A percentile compares a stretch with the other conserved stretches of the same genome.
phyloP scores from a whole-genome alignment of 2,888 invertebrate genomes.

The Rhodophaea formosa region DNA sequence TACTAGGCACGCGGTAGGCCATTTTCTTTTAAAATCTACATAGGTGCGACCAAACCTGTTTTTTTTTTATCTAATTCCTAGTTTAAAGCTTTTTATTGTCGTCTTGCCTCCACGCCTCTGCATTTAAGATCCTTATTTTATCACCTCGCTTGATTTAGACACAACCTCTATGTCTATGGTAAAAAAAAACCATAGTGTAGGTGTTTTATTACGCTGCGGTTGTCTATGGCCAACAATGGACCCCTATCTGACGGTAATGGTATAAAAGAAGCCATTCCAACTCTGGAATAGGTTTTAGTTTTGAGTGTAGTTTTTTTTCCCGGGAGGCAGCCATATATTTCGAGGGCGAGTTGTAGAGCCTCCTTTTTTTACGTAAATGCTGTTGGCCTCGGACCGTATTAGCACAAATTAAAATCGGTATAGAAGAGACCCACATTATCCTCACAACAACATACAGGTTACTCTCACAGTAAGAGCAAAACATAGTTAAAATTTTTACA shows the following conservation, averaged over 20 bases:
- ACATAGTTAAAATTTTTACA: too few relatives aligned
- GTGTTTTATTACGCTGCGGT: conserved; percentile 33
- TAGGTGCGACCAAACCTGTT: background rate
- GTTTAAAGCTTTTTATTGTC: background rate
- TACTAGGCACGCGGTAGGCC: too few relatives aligned
- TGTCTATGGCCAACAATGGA: conserved; percentile 34
- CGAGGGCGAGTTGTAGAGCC: background rate
- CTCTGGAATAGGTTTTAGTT: conserved; percentile 14
- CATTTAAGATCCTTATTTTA: conserved; percentile 7
- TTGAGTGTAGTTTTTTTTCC: conserved; percentile 5
- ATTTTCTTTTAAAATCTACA: background rate
- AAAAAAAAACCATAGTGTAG: conserved; percentile 30
- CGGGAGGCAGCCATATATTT: conserved; percentile 10
- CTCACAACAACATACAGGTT: too few relatives aligned
- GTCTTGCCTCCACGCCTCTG: background rate
- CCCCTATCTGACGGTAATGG: conserved; percentile 31
- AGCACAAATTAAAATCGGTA: background rate
- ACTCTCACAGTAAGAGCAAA: too few relatives aligned
- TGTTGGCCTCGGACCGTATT: background rate
- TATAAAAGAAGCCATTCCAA: conserved; percentile 15
- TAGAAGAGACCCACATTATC: background rate
- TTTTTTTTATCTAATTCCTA: background rate
- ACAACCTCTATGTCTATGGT: conserved; percentile 3
- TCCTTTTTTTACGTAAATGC: background rate
- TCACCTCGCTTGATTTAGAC: conserved; percentile 10